These are phyloP conservation scores for Diarsia rubi DNA, from an alignment of 2,888 invertebrate genomes.

Conservation along the genomic window DNA sequence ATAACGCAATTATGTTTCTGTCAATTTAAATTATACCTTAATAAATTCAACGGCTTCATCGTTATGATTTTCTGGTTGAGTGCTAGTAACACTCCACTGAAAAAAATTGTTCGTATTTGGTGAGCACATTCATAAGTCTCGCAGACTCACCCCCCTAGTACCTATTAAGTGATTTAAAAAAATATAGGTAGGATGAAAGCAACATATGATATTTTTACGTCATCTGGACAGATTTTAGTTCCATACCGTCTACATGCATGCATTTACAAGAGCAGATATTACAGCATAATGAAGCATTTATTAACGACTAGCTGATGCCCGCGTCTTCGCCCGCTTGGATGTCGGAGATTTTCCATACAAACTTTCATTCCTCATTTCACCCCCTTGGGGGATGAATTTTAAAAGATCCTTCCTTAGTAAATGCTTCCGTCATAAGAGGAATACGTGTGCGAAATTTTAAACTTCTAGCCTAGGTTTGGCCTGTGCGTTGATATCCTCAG, in stretches of 20 bases:
- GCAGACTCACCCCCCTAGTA: neutral
- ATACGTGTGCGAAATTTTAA: too few species aligned
- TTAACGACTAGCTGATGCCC: too few species aligned
- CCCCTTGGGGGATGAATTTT: too few species aligned
- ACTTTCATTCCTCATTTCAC: too few species aligned
- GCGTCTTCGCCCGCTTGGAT: too few species aligned
- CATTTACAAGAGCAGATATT: slow-evolving; percentile 1
- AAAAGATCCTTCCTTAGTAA: too few species aligned
- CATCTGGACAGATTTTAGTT: neutral
- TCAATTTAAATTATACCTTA: neutral
- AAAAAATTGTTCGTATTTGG: neutral
- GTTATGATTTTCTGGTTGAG: neutral
- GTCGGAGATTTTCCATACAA: too few species aligned
- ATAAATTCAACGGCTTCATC: neutral
- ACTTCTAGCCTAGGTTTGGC: too few species aligned
- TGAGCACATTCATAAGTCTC: neutral
- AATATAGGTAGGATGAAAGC: neutral
- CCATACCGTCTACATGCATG: neutral
- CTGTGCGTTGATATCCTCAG: too few species aligned
- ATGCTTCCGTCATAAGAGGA: too few species aligned
- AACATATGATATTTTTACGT: slow-evolving; percentile 12
- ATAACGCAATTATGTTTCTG: neutral
- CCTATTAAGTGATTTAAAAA: neutral
- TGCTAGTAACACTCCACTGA: neutral
- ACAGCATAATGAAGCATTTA: neutral